Base-by-base conservation (phyloP, 2,113 vertebrate genomes). In the Panthera leo region DNA sequence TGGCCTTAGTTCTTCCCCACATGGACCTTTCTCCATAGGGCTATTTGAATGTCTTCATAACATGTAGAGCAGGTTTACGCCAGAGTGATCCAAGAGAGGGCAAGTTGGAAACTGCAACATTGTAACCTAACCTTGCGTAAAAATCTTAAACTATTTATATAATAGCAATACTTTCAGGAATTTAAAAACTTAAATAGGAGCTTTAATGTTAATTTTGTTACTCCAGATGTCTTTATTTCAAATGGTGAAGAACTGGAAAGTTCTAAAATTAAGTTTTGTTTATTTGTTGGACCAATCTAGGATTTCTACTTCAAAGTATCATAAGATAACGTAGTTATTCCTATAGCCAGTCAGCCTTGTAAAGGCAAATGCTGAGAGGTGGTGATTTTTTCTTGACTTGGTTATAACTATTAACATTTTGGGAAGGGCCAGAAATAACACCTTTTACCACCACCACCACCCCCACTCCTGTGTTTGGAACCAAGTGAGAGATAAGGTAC, bases 231-330 rank as follows among this genome's bases (percentile, higher is more conserved):
- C 16, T 92, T 95, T 92, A 83, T 84, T 88, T 94, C 51, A 89
- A 92, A 94, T 67, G 83, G n/a, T 39, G 7, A 75, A 45, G 4
- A 63, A 90, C 21, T 78, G 58, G 83, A 45, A 75, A 78, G 19
- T 51, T 97, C 87, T 53, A 83, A 97, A 96, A 80, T 87, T 31
- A 82, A 85, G 53, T 91, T 85, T 86, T 61, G 45, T 92, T 76
- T 95, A 27, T 23, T 89, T 92, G 89, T 79, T 13, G 96, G 95
- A 90, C 5, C 5, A 8, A 65, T 4, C 68, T 85, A 73, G 58
- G 45, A 67, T 93, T 97, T 76, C 31, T 29, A 23, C 85, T 98
- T 96, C 63, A 94, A 78, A 89, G 14, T 4, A 1, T 88, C 85
- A 21, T 23, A 80, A 65, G 51, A 86, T 63, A 80, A 70, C 13